Conservation (phyloP, 1,140 invertebrate species). For the Drusus annulatus region DNA sequence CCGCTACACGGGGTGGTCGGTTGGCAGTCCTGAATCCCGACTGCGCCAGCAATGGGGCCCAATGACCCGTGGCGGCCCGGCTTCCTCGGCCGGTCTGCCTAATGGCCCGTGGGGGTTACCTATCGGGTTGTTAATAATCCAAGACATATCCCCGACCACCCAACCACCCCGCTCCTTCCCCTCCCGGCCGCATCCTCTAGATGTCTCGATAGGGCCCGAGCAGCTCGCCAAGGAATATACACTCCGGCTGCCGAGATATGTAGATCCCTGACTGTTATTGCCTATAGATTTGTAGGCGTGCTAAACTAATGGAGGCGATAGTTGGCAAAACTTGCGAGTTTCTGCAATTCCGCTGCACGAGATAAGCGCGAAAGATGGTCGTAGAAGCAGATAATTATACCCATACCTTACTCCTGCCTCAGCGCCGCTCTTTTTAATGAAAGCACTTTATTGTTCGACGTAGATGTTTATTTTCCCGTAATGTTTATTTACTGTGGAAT, state of each 20-base stretch:
- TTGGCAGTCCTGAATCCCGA: conserved; percentile 4
- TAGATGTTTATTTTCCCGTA: too few relatives aligned
- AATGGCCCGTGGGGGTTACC: conserved; percentile 34
- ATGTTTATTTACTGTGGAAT: too few relatives aligned
- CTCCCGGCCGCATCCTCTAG: neutral
- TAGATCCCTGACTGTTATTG: too few relatives aligned
- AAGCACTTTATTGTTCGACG: too few relatives aligned
- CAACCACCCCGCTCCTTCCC: neutral
- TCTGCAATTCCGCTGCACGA: conserved; percentile 7
- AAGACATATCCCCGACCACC: neutral
- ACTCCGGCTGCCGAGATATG: too few relatives aligned
- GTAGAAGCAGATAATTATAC: neutral
- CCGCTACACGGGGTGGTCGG: neutral
- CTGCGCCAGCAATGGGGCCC: neutral
- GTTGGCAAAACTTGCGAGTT: conserved; percentile 13
- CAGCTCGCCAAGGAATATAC: conserved; percentile 1
- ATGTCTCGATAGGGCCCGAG: neutral
- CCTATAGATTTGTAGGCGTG: conserved; percentile 21
- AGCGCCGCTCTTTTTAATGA: too few relatives aligned
- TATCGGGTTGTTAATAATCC: conserved; percentile 30
- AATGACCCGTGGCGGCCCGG: conserved; percentile 23
- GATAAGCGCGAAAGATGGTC: neutral
- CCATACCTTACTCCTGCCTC: too few relatives aligned
- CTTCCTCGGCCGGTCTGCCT: conserved; percentile 15
- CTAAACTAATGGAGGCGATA: conserved; percentile 3